Percentiles rank a stretch among this genome's conserved stretches.
These are phyloP conservation scores for Octodon degus DNA, from an alignment of 2,113 vertebrate species.

Conservation along the genomic window DNA sequence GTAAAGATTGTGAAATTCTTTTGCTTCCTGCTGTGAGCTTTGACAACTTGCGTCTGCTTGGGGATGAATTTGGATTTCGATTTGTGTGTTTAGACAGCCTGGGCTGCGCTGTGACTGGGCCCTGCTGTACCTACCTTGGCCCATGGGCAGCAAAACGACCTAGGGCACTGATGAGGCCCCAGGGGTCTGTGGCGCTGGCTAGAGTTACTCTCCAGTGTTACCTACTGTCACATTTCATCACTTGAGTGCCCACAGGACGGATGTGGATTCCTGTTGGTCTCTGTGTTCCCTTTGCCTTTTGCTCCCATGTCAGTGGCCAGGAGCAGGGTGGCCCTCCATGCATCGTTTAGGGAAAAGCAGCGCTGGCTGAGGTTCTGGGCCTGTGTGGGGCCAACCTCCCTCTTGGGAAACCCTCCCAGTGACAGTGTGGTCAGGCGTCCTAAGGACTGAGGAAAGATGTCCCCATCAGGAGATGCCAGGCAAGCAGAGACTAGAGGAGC, in stretches of 20 bases:
- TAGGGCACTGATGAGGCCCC: too few species aligned
- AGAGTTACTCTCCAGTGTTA: background rate
- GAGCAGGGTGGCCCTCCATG: fast-evolving
- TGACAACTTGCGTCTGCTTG: background rate
- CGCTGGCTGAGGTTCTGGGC: background rate
- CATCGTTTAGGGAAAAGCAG: background rate
- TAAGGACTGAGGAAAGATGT: background rate
- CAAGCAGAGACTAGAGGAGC: background rate
- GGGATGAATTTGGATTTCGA: background rate
- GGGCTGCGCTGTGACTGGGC: background rate
- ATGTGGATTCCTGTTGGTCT: background rate
- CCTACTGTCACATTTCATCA: background rate
- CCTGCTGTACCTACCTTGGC: background rate
- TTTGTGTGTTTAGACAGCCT: background rate
- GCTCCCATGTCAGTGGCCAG: background rate
- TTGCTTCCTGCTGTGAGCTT: background rate
- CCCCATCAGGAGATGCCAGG: background rate
- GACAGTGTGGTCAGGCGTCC: background rate
- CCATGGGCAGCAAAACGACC: too few species aligned
- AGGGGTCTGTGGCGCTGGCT: background rate
- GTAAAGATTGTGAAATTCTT: background rate
- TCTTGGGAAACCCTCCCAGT: background rate
- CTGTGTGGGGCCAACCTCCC: background rate
- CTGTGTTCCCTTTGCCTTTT: background rate
- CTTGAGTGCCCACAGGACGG: background rate